Base-by-base conservation (phyloP, 1,140 invertebrate species). In the Uloborus diversus region DNA sequence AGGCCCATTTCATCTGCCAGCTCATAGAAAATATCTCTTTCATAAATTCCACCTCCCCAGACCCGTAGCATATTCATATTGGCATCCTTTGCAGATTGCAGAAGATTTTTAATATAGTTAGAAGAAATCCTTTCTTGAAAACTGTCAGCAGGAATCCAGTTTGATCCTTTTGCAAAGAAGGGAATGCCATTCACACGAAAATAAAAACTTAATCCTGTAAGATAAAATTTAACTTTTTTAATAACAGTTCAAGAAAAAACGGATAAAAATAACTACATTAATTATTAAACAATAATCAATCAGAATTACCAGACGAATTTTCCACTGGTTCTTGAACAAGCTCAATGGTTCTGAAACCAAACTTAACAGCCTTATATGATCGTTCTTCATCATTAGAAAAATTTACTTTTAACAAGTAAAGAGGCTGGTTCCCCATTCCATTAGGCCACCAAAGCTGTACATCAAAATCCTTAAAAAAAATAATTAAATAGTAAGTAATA, bases 21-120 rank as follows among this genome's bases (percentile, higher is more conserved):
- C 65, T 94, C 89, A 85, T 99, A 99, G 85, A 99, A 99, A 32
- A 91, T 89, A 81, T 99, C 95, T 0, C 91, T 91, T 86, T 99
- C 97, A 84, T 99, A 99, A 1, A 96, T 88, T 56, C 98, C 98
- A 42, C 98, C 98, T 25, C 98, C 98, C 98, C 98, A 99, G 0
- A 99, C 94, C 20, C 98, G 88, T 0, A 99, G 86, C 91, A 96
- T 95, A 85, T 98, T 97, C 92, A 97, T 96, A 84, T 99, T 90
- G 0, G 92, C 91, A 42, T 93, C 90, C 81, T 90, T 91, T 0
- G 92, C 92, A 0, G 94, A 92, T 32, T 86, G 82, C 2, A 99
- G 84, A 1, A 98, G 86, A 71, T 84, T n/a, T 57, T 80, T 82
- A 59, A 84, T 83, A 69, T 90, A 85, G 81, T 85, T 84, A 56